Conservation (phyloP, 2,113 vertebrate species). For the Gobiocypris rarus region DNA sequence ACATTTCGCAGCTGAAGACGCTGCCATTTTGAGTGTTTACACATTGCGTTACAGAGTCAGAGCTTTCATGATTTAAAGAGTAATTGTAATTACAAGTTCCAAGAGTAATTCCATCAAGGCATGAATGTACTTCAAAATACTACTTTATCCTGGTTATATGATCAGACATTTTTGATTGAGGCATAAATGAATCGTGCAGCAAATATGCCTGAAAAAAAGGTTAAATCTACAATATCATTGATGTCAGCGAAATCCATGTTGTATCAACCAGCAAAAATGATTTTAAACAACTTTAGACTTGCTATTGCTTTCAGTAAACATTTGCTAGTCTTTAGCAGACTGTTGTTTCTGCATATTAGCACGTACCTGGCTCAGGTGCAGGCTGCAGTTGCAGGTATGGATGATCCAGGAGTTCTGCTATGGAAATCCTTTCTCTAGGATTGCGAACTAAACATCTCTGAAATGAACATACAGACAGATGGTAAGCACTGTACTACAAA, state of each 20-base stretch:
- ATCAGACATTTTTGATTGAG: too few relatives aligned
- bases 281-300: background rate
- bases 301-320: background rate
- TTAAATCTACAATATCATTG: background rate
- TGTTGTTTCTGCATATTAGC: background rate
- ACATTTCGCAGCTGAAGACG: too few relatives aligned
- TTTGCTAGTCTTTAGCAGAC: background rate
- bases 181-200: too few relatives aligned
- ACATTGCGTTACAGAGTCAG: too few relatives aligned
- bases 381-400: constrained; percentile 88
- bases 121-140: too few relatives aligned
- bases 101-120: too few relatives aligned
- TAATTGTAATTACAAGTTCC: too few relatives aligned
- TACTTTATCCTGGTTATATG: too few relatives aligned
- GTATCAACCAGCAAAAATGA: background rate
- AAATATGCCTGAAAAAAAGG: too few relatives aligned
- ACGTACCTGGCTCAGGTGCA: constrained; percentile 78
- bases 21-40: too few relatives aligned
- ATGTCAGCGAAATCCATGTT: background rate
- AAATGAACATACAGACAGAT: background rate
- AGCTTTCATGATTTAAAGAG: too few relatives aligned
- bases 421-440: constrained; percentile 89
- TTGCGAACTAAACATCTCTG: constrained; percentile 89
- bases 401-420: constrained; percentile 87
- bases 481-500: background rate